phyloP scores from a whole-genome alignment of 2,113 vertebrate genomes.

The Odontesthes bonariensis region DNA sequence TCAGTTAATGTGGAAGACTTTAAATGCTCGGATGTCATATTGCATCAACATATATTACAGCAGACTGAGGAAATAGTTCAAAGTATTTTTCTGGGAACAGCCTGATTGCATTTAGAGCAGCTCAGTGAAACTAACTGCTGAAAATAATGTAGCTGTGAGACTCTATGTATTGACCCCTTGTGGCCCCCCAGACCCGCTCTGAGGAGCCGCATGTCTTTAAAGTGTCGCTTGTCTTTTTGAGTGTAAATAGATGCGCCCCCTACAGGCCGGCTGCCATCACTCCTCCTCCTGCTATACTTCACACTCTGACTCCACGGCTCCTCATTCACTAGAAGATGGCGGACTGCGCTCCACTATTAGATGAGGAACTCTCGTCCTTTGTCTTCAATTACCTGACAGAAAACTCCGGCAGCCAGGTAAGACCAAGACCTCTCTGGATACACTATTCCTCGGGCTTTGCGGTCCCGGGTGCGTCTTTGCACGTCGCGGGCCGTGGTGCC shows the following conservation, averaged over 20 bases:
- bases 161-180: conserved; percentile 28
- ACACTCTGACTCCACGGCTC: conserved; percentile 71
- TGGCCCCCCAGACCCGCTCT: conserved; percentile 18
- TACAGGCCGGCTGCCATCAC: conserved; percentile 64
- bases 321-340: conserved; percentile 97
- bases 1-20: too few species aligned
- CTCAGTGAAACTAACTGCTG: neutral
- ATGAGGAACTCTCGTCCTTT: conserved; percentile 97
- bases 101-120: neutral
- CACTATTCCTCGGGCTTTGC: conserved; percentile 24
- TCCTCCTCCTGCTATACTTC: conserved; percentile 76
- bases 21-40: too few species aligned
- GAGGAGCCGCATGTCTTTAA: conserved; percentile 30
- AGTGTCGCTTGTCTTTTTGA: conserved; percentile 1
- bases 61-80: too few species aligned
- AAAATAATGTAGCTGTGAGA: neutral
- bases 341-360: conserved; percentile 96
- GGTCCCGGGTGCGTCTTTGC: conserved; percentile 22
- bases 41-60: too few species aligned
- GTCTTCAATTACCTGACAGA: conserved; percentile 97
- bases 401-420: conserved; percentile 91
- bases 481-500: conserved; percentile 48
- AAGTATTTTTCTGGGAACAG: too few species aligned
- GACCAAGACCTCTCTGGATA: conserved; percentile 21
- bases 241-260: conserved; percentile 71